phyloP scores from a whole-genome alignment of 1,140 invertebrate species.

The Panagrolaimus sp. region DNA sequence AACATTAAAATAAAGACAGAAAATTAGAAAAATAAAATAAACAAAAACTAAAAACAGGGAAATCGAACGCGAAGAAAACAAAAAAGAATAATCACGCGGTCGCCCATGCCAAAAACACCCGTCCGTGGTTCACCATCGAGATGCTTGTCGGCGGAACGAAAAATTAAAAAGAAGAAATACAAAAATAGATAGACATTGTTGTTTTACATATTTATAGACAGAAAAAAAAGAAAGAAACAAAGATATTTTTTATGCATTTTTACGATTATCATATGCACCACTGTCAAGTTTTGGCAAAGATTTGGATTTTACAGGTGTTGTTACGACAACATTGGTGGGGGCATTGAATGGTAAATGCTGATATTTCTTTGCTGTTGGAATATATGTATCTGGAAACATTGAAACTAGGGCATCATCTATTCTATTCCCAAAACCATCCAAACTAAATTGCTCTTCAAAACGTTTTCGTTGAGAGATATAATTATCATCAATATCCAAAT shows the following conservation, averaged over 20 bases:
- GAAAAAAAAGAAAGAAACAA: neutral
- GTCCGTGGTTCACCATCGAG: conserved; percentile 17
- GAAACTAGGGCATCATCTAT: conserved; percentile 42
- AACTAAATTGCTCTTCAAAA: conserved; percentile 46
- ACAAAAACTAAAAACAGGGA: too few relatives aligned
- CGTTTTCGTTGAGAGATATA: conserved; percentile 41
- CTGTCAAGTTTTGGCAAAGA: neutral
- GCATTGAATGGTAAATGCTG: neutral
- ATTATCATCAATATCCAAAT: conserved; percentile 49
- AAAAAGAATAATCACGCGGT: too few relatives aligned
- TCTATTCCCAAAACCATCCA: conserved; percentile 43
- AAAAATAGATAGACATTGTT: neutral
- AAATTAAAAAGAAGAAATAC: neutral
- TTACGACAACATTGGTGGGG: neutral
- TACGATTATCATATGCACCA: conserved; percentile 29
- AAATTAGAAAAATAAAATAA: too few relatives aligned
- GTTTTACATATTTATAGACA: conserved; percentile 1
- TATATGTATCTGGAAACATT: conserved; percentile 31
- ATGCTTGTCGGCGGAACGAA: conserved; percentile 5
- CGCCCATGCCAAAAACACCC: neutral
- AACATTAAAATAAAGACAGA: too few relatives aligned
- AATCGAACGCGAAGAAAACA: too few relatives aligned
- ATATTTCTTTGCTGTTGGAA: neutral
- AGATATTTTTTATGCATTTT: conserved; percentile 1
- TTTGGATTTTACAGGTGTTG: neutral